Percentiles rank a stretch among this genome's conserved stretches.
These are phyloP conservation scores for Sanderia malayensis DNA, from an alignment of 30 jellyfish, hydroid and myxozoan species.

Conservation along the genomic window DNA sequence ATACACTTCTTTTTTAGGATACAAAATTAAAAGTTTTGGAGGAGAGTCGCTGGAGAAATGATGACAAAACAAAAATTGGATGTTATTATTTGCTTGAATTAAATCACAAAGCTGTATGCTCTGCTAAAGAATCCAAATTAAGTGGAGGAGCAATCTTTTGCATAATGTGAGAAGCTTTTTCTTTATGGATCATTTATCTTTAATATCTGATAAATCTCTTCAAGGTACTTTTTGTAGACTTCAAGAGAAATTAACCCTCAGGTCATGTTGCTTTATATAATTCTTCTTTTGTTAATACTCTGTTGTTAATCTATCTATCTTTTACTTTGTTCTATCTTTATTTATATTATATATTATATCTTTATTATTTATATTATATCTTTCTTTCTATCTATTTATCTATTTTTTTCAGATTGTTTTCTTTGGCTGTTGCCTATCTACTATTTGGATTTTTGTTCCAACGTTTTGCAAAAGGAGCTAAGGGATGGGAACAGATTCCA, in stretches of 20 bases:
- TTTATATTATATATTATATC: no score
- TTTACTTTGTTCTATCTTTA: no score
- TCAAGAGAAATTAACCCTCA: no score
- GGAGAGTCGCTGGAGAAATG: constrained; percentile 75
- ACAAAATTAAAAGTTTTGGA: constrained; percentile 68
- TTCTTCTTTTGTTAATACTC: no score
- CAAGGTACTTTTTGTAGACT: no score
- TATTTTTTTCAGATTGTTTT: constrained; percentile 41
- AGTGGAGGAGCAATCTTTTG: constrained; percentile 81
- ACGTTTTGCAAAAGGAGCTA: constrained; percentile 82
- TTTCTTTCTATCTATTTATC: no score
- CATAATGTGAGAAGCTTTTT: constrained; percentile 68
- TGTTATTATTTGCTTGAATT: constrained; percentile 81
- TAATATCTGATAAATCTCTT: no score
- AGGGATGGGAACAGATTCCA: constrained; percentile 95
- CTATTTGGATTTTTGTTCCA: constrained; percentile 80
- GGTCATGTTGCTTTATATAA: no score
- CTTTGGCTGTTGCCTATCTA: constrained; percentile 69
- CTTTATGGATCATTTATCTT: no score
- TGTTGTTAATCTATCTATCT: no score
- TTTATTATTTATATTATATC: no score
- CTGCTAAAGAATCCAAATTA: constrained; percentile 31
- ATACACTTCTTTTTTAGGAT: constrained; percentile 33
- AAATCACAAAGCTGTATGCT: constrained; percentile 84
- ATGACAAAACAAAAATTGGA: constrained; percentile 23